A percentile compares a stretch with the other conserved stretches of the same genome.
These are phyloP conservation scores for Gymnocypris eckloni DNA, from an alignment of 2,797 vertebrate species.

Conservation along the genomic window DNA sequence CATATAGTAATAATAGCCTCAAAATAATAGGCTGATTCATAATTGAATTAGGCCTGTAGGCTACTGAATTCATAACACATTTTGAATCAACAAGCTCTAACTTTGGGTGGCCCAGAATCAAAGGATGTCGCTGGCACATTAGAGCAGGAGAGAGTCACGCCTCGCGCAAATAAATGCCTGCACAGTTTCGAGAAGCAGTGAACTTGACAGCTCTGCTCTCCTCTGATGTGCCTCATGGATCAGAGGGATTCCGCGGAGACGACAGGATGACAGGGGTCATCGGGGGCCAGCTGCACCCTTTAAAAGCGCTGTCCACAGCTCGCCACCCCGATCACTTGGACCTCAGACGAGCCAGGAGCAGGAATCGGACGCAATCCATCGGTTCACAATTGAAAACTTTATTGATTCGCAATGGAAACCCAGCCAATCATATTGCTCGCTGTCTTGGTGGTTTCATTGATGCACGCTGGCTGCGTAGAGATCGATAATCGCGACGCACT, in stretches of 20 bases:
- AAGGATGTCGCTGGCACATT: slow-evolving; percentile 28
- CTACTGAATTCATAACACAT: neutral
- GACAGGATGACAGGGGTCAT: slow-evolving; percentile 77
- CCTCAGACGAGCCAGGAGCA: slow-evolving; percentile 51
- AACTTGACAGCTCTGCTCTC: slow-evolving; percentile 62
- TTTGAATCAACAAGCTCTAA: neutral
- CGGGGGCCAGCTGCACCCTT: slow-evolving; percentile 78
- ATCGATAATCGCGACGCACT: neutral
- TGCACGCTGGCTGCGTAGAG: slow-evolving; percentile 10
- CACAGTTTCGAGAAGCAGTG: slow-evolving; percentile 59
- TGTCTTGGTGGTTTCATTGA: neutral
- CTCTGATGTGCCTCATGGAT: slow-evolving; percentile 74
- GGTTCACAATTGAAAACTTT: neutral
- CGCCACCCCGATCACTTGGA: slow-evolving; percentile 64
- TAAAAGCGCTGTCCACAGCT: slow-evolving; percentile 71
- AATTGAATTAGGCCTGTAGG: neutral
- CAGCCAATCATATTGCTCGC: neutral
- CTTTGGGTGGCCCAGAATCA: slow-evolving; percentile 57
- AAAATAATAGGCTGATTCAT: neutral
- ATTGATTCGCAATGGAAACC: neutral
- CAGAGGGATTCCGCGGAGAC: slow-evolving; percentile 76
- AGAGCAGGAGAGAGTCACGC: slow-evolving; percentile 36
- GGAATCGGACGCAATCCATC: slow-evolving; percentile 31
- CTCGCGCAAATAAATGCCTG: slow-evolving; percentile 48
- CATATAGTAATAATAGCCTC: neutral